Evolutionary conservation across 1,140 invertebrate genomes (phyloP).

Genomic region (Adoxophyes honmai): DNA sequence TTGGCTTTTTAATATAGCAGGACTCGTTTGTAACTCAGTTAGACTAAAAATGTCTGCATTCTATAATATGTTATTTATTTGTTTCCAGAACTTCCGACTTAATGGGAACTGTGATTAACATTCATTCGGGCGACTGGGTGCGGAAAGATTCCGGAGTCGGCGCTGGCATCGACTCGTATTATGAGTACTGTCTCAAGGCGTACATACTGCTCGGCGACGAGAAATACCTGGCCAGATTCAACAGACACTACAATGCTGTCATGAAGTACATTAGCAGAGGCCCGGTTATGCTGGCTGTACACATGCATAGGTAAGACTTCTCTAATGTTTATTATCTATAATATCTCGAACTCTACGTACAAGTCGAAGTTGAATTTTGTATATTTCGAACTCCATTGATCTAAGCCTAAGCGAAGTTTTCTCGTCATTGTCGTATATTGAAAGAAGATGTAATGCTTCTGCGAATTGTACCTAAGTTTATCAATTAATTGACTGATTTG

Average conservation of each 20-base stretch:
- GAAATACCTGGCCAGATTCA: slow-evolving; percentile 95
- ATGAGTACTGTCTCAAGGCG: slow-evolving; percentile 98
- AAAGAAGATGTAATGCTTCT: too few relatives aligned
- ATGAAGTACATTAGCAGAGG: slow-evolving; percentile 99
- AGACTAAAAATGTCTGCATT: too few relatives aligned
- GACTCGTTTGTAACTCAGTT: too few relatives aligned
- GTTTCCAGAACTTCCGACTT: slow-evolving; percentile 85
- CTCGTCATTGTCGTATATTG: too few relatives aligned
- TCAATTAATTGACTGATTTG: too few relatives aligned
- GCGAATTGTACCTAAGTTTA: too few relatives aligned
- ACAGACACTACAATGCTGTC: slow-evolving; percentile 97
- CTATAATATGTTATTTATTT: neutral
- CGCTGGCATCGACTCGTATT: slow-evolving; percentile 99
- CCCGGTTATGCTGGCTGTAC: slow-evolving; percentile 97
- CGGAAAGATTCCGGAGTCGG: slow-evolving; percentile 97
- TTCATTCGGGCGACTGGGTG: slow-evolving; percentile 99
- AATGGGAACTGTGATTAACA: slow-evolving; percentile 96
- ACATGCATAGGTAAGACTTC: slow-evolving; percentile 88
- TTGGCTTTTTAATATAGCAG: too few relatives aligned
- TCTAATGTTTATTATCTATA: too few relatives aligned
- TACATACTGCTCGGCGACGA: slow-evolving; percentile 91
- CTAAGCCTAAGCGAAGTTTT: too few relatives aligned
- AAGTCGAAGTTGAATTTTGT: too few relatives aligned
- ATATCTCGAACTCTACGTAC: too few relatives aligned
- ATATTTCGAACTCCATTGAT: too few relatives aligned